phyloP scores from a whole-genome alignment of 1,140 invertebrate genomes.

The Pseudomyrmex gracilis region DNA sequence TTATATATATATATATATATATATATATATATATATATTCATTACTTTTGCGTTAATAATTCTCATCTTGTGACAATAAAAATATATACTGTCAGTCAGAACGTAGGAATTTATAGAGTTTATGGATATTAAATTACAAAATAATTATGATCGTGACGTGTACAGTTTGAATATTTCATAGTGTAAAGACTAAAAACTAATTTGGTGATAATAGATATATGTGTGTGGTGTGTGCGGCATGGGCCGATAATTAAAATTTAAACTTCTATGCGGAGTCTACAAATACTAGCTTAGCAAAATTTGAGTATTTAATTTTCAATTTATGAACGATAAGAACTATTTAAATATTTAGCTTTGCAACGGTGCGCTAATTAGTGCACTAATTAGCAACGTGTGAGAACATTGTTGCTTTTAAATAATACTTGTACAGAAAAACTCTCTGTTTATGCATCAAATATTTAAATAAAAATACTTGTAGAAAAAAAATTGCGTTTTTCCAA shows the following conservation, averaged over 20 bases:
- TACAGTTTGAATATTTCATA: constrained; percentile 1
- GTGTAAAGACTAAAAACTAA: neutral
- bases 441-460: neutral
- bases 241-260: neutral
- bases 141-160: neutral
- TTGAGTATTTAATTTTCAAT: constrained; percentile 22
- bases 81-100: too few species aligned
- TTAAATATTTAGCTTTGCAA: constrained; percentile 19
- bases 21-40: too few species aligned
- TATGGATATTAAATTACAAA: neutral
- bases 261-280: neutral
- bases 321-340: constrained; percentile 1
- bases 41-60: too few species aligned
- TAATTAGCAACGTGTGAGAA: constrained; percentile 29
- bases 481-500: neutral
- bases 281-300: neutral
- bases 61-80: too few species aligned
- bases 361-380: constrained; percentile 5
- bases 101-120: neutral
- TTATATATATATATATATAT: too few species aligned
- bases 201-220: neutral
- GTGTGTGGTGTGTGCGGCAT: neutral
- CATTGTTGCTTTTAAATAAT: neutral
- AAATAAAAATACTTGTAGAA: neutral
- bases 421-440: neutral